phyloP scores from a whole-genome alignment of 2,888 invertebrate species.

The Venusia cambrica region DNA sequence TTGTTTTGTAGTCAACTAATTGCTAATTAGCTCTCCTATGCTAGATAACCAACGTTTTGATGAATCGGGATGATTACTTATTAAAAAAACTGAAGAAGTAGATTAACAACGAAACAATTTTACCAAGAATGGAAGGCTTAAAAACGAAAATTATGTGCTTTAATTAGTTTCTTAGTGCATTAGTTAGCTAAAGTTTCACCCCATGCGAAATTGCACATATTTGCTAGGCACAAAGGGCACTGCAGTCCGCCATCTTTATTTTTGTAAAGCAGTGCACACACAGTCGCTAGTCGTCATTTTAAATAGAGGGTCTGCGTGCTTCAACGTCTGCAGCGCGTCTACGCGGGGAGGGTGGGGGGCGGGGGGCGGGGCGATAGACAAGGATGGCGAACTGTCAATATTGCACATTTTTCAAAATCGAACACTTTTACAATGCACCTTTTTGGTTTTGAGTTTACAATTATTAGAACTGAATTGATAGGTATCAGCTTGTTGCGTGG shows the following conservation, averaged over 20 bases:
- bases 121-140: too few species aligned
- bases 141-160: not conserved
- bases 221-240: constrained; percentile 27
- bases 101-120: too few species aligned
- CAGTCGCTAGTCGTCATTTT: constrained; percentile 53
- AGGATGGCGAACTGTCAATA: constrained; percentile 55
- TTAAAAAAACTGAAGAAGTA: too few species aligned
- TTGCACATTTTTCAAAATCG: constrained; percentile 33
- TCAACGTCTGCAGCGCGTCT: constrained; percentile 44
- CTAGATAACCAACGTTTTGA: too few species aligned
- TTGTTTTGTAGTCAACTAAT: too few species aligned
- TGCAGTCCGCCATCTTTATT: constrained; percentile 73
- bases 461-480: too few species aligned
- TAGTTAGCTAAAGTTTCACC: constrained; percentile 12
- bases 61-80: too few species aligned
- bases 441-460: constrained; percentile 1
- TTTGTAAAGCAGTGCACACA: constrained; percentile 65
- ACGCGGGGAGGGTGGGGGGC: constrained; percentile 42
- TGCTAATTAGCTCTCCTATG: too few species aligned
- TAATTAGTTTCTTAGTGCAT: not conserved
- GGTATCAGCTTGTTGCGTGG: too few species aligned
- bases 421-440: constrained; percentile 11
- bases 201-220: constrained; percentile 29
- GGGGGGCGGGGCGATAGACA: constrained; percentile 60
- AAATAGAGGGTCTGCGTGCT: constrained; percentile 40